Percentiles rank a stretch among this genome's conserved stretches.
Evolutionary conservation across 2,888 invertebrate species (phyloP).

Genomic region (Ichneumoninae sp.): DNA sequence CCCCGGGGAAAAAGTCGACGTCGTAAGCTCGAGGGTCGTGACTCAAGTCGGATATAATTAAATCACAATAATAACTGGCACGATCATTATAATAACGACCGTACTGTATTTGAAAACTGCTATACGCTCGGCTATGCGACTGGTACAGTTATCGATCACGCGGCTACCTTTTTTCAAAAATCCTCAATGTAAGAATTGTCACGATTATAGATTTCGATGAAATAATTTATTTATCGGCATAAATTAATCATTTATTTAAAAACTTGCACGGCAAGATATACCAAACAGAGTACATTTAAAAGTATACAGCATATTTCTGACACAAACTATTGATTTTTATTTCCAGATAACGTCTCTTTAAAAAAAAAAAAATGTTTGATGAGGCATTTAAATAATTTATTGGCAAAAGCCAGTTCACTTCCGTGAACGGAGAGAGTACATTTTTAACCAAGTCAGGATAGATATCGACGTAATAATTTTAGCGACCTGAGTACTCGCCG

Average conservation of each 20-base stretch:
- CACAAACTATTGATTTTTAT: background rate
- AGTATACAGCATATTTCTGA: background rate
- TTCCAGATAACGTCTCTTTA: background rate
- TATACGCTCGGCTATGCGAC: slow-evolving; percentile 12
- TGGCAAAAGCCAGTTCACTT: background rate
- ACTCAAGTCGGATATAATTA: slow-evolving; percentile 26
- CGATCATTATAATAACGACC: slow-evolving; percentile 14
- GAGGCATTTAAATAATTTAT: background rate
- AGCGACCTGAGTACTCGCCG: background rate
- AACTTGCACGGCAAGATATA: too few species aligned
- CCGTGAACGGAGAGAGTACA: background rate
- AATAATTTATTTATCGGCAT: background rate
- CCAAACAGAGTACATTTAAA: background rate
- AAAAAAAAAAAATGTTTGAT: background rate
- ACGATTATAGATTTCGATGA: background rate
- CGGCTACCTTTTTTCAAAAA: background rate
- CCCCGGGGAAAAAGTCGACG: slow-evolving; percentile 14
- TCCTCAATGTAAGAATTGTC: background rate
- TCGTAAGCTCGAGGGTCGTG: slow-evolving; percentile 9
- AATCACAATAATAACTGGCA: slow-evolving; percentile 13
- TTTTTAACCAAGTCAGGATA: background rate
- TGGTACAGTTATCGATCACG: background rate
- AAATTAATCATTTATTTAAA: too few species aligned
- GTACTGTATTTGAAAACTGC: background rate
- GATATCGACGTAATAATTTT: slow-evolving; percentile 17